Conservation (phyloP, 2,113 vertebrate species). For the Pygoscelis antarcticus region DNA sequence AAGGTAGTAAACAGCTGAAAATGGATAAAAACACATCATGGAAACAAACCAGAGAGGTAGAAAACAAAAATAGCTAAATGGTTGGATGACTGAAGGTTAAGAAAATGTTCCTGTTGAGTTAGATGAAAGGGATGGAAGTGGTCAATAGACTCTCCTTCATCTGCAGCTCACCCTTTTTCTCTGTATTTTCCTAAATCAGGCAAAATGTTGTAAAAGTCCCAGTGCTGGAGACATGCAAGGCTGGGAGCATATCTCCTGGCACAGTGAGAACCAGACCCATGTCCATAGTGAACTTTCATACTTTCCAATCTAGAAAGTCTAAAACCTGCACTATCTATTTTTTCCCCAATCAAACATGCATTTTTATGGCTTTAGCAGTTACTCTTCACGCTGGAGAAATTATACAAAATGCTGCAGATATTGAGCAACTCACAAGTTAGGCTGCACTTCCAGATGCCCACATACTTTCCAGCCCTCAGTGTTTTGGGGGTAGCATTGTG, state of each 20-base stretch:
- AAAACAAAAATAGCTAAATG: not conserved
- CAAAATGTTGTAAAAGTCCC: not conserved
- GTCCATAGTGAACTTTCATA: not conserved
- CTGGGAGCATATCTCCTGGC: not conserved
- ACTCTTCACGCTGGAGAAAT: not conserved
- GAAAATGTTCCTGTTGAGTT: not conserved
- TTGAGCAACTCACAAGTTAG: not conserved
- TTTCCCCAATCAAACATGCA: not conserved
- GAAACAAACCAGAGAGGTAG: not conserved
- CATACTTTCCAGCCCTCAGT: not conserved
- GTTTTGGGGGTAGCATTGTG: not conserved
- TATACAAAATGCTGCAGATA: not conserved
- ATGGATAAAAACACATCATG: not conserved
- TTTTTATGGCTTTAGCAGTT: not conserved
- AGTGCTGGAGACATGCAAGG: not conserved
- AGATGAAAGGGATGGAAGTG: not conserved
- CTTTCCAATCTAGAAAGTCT: not conserved
- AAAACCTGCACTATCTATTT: not conserved
- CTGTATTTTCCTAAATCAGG: not conserved
- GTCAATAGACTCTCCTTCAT: not conserved
- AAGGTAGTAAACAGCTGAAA: not conserved
- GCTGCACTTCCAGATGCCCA: not conserved
- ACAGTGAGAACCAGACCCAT: not conserved
- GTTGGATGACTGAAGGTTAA: not conserved
- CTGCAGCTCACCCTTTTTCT: not conserved